Percentiles rank a stretch among this genome's conserved stretches.
phyloP scores from a whole-genome alignment of 1,140 invertebrate genomes.

The Drosophila pruinosa region DNA sequence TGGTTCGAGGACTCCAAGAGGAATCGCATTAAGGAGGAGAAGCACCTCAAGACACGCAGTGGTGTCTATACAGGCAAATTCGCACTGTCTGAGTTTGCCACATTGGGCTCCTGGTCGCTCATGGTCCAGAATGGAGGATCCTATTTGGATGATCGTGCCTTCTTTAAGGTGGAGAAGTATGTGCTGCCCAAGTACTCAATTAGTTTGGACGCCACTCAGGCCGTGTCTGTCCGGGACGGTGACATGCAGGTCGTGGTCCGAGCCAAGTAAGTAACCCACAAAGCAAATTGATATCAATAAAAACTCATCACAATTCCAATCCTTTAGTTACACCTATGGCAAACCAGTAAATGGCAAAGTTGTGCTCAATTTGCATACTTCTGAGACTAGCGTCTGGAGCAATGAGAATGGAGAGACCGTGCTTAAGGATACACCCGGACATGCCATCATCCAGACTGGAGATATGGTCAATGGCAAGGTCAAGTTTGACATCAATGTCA shows the following conservation, averaged over 20 bases:
- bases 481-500: conserved; percentile 87
- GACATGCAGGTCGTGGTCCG: conserved; percentile 90
- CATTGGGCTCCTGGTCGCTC: conserved; percentile 93
- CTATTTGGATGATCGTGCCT: conserved; percentile 46
- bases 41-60: conserved; percentile 86
- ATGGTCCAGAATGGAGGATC: conserved; percentile 47
- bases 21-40: conserved; percentile 89
- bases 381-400: conserved; percentile 34
- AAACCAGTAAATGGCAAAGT: conserved; percentile 91
- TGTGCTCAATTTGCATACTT: conserved; percentile 85
- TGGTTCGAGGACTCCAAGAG: conserved; percentile 71
- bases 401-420: conserved; percentile 45
- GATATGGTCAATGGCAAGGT: conserved; percentile 88
- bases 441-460: conserved; percentile 84
- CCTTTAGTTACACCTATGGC: conserved; percentile 88
- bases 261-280: conserved; percentile 85
- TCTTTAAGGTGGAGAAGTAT: conserved; percentile 89
- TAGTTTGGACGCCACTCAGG: conserved; percentile 90
- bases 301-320: background rate
- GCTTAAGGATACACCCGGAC: conserved; percentile 26
- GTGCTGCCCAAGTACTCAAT: conserved; percentile 96
- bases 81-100: conserved; percentile 91
- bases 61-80: conserved; percentile 90
- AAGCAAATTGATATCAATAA: background rate
- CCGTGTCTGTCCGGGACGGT: conserved; percentile 92